A percentile compares a stretch with the other conserved stretches of the same genome.
Evolutionary conservation across 2,888 invertebrate species (phyloP).

Genomic region (Eupithecia tripunctaria): DNA sequence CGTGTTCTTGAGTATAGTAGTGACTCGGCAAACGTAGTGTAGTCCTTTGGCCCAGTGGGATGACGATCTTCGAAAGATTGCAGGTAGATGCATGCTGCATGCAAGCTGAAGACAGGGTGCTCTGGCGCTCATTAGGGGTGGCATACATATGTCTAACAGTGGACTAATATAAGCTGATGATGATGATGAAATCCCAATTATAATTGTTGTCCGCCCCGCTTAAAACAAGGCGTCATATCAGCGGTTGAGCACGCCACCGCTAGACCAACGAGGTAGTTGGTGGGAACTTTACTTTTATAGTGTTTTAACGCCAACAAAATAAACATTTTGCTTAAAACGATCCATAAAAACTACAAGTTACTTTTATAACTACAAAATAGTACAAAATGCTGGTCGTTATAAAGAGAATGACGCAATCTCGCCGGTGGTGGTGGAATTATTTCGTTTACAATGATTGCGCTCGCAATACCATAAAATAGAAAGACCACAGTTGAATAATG

Average conservation of each 20-base stretch:
- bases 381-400: constrained; percentile 41
- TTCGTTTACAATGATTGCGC: constrained; percentile 62
- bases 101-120: no score
- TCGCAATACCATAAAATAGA: constrained; percentile 62
- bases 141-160: no score
- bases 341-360: constrained; percentile 3
- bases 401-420: constrained; percentile 47
- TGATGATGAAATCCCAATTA: no score
- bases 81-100: no score
- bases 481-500: not conserved
- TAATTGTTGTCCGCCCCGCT: not conserved
- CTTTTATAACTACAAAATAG: constrained; percentile 31
- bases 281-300: not conserved
- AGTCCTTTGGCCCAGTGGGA: no score
- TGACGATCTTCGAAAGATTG: no score
- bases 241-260: not conserved
- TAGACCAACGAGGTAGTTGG: not conserved
- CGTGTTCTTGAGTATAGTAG: no score
- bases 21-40: no score
- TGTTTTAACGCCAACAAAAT: constrained; percentile 4
- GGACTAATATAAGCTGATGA: no score
- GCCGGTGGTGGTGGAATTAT: constrained; percentile 52
- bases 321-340: not conserved
- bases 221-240: not conserved
- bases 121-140: no score